Evolutionary conservation across 92 coral and sea anemone genomes (phyloP), one percentile per base, ranked within the genome.

Genomic region (Pocillopora grandis): DNA sequence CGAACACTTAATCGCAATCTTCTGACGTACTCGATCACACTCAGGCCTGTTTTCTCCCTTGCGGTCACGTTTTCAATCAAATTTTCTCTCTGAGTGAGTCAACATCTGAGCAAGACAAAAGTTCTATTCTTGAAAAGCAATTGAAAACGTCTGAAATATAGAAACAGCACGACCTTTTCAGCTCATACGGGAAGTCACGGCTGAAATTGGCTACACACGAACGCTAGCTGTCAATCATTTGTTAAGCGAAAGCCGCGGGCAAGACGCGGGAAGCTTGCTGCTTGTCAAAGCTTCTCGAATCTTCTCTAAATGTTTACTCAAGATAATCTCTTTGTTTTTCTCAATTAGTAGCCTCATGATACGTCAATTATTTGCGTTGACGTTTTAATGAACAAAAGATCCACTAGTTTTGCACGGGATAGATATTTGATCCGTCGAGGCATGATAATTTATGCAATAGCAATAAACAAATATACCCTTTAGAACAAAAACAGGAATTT

Each of bases 101-200:
- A 20, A 31, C 12, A 33, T 52, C 31, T 78, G 21, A n/a, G 23
- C 58, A 42, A 42, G 52, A 42, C 8, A 42, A 48, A 77, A 36
- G 35, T 10, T 42, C 20, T 36, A 31, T 72, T 48, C 72, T 63
- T 20, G 31, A 9, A 55, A 65, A 64, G 49, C 19, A 37, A 42
- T 12, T 23, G 48, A 11, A 37, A 63, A 78, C 20, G 16, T 36
- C 65, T 16, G 8, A 18, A 20, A 23, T 7, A 20, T 27, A 27
- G 11, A 27, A 31, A 67, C 63, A 23, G 52, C 74, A 23, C 83
- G 72, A 56, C 66, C 61, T 20, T 58, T 19, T 78, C 72, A 48
- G 72, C 37, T 72, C 82, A 80, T 68, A 79, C 84, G 84, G 84
- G 84, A 31, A 68, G 76, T 69, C 84, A 31, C 17, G 48, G 16